Evolutionary conservation across 2,797 vertebrate genomes (phyloP).

Genomic region (Hemitrygon akajei): DNA sequence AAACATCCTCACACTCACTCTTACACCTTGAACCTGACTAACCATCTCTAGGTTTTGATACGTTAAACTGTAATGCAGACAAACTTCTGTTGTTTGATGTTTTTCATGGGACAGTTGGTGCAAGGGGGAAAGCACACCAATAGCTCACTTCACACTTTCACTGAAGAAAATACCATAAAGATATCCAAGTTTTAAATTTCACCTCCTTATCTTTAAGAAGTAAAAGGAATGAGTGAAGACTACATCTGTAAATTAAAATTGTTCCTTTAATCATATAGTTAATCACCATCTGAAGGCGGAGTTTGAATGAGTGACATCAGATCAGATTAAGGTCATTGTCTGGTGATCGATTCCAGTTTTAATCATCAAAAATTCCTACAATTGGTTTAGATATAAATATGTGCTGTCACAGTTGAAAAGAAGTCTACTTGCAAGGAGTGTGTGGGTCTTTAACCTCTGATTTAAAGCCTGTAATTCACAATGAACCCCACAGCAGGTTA

Average conservation of each 20-base stretch:
- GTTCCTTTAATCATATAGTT: neutral
- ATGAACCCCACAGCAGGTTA: constrained; percentile 20
- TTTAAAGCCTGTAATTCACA: neutral
- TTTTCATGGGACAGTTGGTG: neutral
- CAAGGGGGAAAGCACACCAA: neutral
- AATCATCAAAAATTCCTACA: constrained; percentile 34
- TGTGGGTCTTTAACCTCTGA: neutral
- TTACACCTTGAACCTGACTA: neutral
- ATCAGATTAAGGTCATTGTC: constrained; percentile 7
- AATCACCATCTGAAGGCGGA: neutral
- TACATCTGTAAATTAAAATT: neutral
- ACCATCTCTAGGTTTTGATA: neutral
- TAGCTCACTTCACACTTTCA: neutral
- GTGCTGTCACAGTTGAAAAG: neutral
- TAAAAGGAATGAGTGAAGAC: neutral
- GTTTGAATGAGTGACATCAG: constrained; percentile 5
- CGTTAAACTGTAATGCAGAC: neutral
- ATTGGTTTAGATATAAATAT: constrained; percentile 25
- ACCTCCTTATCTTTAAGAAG: neutral
- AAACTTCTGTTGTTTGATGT: neutral
- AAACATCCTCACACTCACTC: neutral
- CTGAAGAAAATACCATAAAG: too few relatives aligned
- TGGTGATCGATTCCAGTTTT: constrained; percentile 6
- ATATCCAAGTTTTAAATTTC: neutral
- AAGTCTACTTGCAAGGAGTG: neutral